These are phyloP conservation scores for Ceramica pisi DNA, from an alignment of 2,888 invertebrate species.

Conservation along the genomic window DNA sequence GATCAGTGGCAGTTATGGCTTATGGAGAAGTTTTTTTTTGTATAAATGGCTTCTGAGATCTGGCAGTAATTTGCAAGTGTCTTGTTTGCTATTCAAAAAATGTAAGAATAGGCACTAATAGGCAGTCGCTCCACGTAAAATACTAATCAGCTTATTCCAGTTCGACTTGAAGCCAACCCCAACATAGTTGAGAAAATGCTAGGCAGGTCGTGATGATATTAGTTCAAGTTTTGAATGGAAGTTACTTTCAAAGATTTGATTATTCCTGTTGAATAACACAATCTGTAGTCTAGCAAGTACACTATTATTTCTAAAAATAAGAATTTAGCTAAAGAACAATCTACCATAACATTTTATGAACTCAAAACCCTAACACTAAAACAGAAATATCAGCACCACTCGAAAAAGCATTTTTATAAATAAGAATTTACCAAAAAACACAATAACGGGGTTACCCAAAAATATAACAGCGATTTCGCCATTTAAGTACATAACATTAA, in stretches of 20 bases:
- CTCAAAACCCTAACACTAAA: slow-evolving; percentile 16
- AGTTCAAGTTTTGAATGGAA: too few species aligned
- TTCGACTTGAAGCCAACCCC: too few species aligned
- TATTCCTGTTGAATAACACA: neutral
- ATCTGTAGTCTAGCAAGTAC: neutral
- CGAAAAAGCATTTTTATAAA: slow-evolving; percentile 46
- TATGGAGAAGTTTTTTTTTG: slow-evolving; percentile 1
- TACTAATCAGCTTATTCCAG: too few species aligned
- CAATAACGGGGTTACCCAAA: slow-evolving; percentile 53
- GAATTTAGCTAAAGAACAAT: slow-evolving; percentile 10
- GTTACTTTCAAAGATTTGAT: neutral
- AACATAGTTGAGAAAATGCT: too few species aligned
- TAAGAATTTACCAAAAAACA: slow-evolving; percentile 37
- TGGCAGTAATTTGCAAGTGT: neutral
- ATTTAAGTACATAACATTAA: slow-evolving; percentile 70
- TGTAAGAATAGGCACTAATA: too few species aligned
- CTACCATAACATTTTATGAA: slow-evolving; percentile 19
- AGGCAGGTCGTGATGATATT: too few species aligned
- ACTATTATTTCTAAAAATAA: neutral
- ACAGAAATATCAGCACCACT: slow-evolving; percentile 31
- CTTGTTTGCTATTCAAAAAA: neutral
- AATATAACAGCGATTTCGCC: slow-evolving; percentile 61
- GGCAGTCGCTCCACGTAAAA: too few species aligned
- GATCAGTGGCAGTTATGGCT: slow-evolving; percentile 1
- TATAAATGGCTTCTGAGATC: neutral